Evolutionary conservation across 2,888 invertebrate species (phyloP), one percentile per base, ranked within the genome.

Genomic region (Vanessa cardui): DNA sequence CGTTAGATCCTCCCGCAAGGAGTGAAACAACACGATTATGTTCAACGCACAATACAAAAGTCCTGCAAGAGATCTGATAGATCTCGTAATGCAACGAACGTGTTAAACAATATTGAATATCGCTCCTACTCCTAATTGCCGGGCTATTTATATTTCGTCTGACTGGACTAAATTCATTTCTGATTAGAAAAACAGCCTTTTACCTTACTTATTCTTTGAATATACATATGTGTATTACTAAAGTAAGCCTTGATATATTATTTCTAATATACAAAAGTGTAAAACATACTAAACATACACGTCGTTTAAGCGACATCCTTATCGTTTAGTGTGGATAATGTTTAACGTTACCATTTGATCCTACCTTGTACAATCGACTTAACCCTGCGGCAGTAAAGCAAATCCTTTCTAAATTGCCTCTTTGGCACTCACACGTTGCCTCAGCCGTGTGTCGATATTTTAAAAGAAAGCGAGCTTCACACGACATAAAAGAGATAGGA

Each of bases 401-500:
- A 91, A 92, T 89, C 91, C 92, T 86, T 85, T 82, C 81, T 80
- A 90, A 90, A 92, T 92, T 91, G 89, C 88, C 73, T 79, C 81
- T 74, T 74, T 78, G 79, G 76, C 74, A 76, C 80, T 80, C 84
- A 84, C 85, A 84, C 83, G 81, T 75, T 64, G 68, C 71, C 66
- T 56, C 79, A 78, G 81, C 82, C 80, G 81, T 82, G 80, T 81
- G 84, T 86, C 89, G 88, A 91, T 90, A 92, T 91, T 92, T 92
- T 92, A 89, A 91, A 92, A 85, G 85, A 84, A 86, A 83, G 81
- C 83, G 83, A 81, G 80, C 80, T 83, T 79, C 80, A 79, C 80
- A 80, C 82, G 86, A 85, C 87, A 85, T 90, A 92, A 91, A 83
- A 85, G 84, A 92, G 91, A 92, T 91, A 91, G 89, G 89, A 85